Evolutionary conservation across 2,797 vertebrate genomes (phyloP).

Genomic region (Peromyscus nudipes): DNA sequence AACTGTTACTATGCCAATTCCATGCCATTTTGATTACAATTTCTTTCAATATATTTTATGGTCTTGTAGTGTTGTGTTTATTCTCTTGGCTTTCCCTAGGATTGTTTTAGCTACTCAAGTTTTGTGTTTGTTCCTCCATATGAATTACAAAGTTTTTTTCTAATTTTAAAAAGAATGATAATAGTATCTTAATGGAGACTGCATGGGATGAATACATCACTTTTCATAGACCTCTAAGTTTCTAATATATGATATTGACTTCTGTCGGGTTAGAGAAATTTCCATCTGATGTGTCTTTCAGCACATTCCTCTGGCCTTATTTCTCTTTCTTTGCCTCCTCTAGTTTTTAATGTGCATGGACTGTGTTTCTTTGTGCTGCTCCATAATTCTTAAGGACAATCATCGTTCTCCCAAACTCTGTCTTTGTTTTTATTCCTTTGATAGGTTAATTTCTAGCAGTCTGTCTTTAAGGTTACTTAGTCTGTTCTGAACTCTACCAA

Average conservation of each 20-base stretch:
- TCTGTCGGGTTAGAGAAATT: background rate
- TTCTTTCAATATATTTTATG: background rate
- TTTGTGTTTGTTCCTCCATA: background rate
- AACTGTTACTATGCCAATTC: too few species aligned
- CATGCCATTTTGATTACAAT: background rate
- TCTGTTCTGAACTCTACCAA: background rate
- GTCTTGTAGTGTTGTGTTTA: background rate
- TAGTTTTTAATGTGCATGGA: background rate
- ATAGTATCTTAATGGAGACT: background rate
- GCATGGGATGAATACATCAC: background rate
- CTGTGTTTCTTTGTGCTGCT: background rate
- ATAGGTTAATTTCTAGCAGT: background rate
- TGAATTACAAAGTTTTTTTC: background rate
- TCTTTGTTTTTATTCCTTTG: background rate
- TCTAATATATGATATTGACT: background rate
- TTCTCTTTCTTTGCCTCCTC: background rate
- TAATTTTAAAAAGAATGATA: background rate
- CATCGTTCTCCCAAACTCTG: background rate
- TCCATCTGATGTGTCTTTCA: background rate
- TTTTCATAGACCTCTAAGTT: background rate
- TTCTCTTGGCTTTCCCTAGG: too few species aligned
- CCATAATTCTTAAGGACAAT: background rate
- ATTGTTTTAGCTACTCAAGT: too few species aligned
- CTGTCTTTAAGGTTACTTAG: background rate
- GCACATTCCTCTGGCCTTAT: too few species aligned